These are phyloP conservation scores for Drosophila diplacantha DNA, from an alignment of 2,888 invertebrate genomes.

Conservation along the genomic window DNA sequence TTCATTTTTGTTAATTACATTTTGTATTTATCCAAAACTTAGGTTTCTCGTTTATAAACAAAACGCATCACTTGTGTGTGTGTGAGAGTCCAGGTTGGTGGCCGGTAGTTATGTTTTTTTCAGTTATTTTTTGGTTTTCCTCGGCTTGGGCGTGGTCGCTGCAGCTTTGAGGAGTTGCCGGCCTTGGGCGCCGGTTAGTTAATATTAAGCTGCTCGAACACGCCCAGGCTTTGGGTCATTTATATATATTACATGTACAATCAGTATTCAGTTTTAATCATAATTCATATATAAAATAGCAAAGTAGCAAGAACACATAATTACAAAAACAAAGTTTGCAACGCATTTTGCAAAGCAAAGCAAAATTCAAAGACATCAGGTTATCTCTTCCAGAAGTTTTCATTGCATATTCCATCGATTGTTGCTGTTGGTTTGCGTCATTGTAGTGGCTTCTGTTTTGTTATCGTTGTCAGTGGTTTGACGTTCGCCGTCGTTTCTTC, in stretches of 20 bases:
- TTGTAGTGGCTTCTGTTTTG: constrained; percentile 26
- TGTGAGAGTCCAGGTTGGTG: constrained; percentile 22
- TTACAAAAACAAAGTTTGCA: constrained; percentile 34
- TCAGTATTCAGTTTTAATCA: constrained; percentile 48
- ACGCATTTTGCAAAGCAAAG: constrained; percentile 59
- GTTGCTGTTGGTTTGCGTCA: constrained; percentile 14
- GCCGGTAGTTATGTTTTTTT: constrained; percentile 19
- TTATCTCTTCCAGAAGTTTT: constrained; percentile 19
- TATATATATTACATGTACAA: constrained; percentile 40
- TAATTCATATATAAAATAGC: constrained; percentile 49
- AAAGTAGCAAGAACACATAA: constrained; percentile 64
- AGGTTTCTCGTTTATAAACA: constrained; percentile 48
- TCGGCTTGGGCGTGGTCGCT: constrained; percentile 31
- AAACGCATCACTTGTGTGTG: constrained; percentile 49
- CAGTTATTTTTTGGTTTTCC: constrained; percentile 32
- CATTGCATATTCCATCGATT: constrained; percentile 21
- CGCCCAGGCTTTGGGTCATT: constrained; percentile 13
- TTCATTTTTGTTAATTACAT: constrained; percentile 16
- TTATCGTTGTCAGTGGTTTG: constrained; percentile 41
- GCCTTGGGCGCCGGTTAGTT: constrained; percentile 37
- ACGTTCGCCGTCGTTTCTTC: constrained; percentile 20
- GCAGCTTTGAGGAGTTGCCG: constrained; percentile 62
- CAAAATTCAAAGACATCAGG: constrained; percentile 48
- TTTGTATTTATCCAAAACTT: constrained; percentile 45
- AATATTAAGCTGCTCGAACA: constrained; percentile 48